These are phyloP conservation scores for Pseudopipra pipra DNA, from an alignment of 2,113 vertebrate species.

Conservation along the genomic window DNA sequence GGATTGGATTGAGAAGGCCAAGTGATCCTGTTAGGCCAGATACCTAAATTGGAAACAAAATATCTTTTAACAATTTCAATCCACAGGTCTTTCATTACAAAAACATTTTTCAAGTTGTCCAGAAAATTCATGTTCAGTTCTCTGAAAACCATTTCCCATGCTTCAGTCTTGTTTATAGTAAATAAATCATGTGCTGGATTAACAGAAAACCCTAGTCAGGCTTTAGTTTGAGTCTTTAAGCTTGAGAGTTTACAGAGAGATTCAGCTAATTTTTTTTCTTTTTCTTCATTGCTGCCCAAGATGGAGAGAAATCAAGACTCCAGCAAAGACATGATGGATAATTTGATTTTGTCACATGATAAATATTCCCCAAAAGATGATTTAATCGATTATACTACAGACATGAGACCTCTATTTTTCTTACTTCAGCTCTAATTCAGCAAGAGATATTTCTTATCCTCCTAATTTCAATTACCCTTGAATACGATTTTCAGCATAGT, in stretches of 20 bases:
- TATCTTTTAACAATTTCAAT: background rate
- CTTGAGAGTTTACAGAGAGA: background rate
- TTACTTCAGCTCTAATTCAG: background rate
- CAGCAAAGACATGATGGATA: background rate
- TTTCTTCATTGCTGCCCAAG: background rate
- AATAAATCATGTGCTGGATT: slow-evolving; percentile 39
- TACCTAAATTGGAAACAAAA: background rate
- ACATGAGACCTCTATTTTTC: background rate
- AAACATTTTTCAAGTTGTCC: background rate
- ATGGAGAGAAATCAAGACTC: background rate
- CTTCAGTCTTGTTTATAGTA: slow-evolving; percentile 32
- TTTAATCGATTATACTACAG: background rate
- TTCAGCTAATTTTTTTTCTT: background rate
- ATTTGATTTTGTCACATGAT: background rate
- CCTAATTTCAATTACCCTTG: background rate
- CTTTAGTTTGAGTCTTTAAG: slow-evolving; percentile 21
- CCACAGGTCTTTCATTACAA: background rate
- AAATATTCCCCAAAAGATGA: background rate
- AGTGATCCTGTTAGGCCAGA: background rate
- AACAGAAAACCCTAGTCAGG: slow-evolving; percentile 5
- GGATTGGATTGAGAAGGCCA: background rate
- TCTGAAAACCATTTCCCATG: slow-evolving; percentile 22
- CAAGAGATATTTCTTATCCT: background rate
- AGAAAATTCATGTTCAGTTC: background rate
- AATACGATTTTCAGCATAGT: background rate